Evolutionary conservation across 2,113 vertebrate species (phyloP), one percentile per base, ranked within the genome.

Genomic region (Equus przewalskii): DNA sequence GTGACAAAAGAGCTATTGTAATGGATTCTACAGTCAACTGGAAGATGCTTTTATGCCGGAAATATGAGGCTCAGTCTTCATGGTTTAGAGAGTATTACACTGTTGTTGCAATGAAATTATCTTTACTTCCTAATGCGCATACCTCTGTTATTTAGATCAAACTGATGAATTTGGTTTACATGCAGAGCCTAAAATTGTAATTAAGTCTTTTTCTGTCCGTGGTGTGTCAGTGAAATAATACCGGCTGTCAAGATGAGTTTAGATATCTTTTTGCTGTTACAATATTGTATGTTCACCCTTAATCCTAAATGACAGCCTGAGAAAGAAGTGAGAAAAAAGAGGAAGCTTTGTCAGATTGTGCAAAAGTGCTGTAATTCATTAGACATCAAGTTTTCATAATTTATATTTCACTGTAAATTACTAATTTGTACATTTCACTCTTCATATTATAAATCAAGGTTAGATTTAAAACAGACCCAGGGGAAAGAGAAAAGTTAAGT

Each of bases 271-370:
- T 84, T 96, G 86, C 91, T 94, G 89, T 70, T 96, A 36, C 10
- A 90, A 56, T 92, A 96, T 94, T 96, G 69, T 24, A 96, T 91
- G 67, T 96, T 91, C 93, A 95, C 73, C 91, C 96, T 97, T 98
- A 98, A 97, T 98, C 97, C 51, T 58, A 97, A 98, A 97, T 97
- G 97, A 95, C 98, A 98, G 97, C 83, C 96, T 94, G 96, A 98
- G 81, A 41, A 76, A 49, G 98, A 93, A 91, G 84, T 78, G 93
- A 97, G 36, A 96, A 96, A 95, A 89, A 60, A 89, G 64, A 95
- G 83, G 83, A 79, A 96, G 64, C 14, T 13, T 88, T 96, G 70
- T 72, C 75, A 91, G 75, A 58, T 69, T 60, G 95, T 97, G 18
- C 7, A 6, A 26, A 18, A 41, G n/a, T 76, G 56, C 58, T n/a